Evolutionary conservation across 1,140 invertebrate species (phyloP).

Genomic region (Drosophila tsacasi): DNA sequence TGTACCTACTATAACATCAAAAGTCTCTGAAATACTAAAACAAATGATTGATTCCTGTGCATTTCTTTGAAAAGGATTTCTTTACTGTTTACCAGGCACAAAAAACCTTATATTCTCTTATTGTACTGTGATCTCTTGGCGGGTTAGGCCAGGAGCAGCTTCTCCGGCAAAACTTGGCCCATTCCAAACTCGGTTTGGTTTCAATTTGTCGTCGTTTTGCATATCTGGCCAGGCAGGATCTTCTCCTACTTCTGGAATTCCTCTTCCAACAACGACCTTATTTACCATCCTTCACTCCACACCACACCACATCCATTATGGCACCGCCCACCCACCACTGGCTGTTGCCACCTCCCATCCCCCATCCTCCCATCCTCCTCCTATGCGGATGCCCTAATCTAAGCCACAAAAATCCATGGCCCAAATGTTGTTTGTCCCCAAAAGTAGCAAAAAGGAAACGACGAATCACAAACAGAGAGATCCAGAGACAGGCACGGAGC

Average conservation of each 20-base stretch:
- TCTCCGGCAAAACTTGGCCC: background rate
- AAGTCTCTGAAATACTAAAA: background rate
- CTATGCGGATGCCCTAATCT: slow-evolving; percentile 37
- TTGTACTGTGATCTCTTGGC: background rate
- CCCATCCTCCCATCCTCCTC: background rate
- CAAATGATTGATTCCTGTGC: background rate
- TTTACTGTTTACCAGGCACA: background rate
- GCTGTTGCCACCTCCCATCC: background rate
- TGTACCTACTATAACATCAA: too few species aligned
- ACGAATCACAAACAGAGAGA: background rate
- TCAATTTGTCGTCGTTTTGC: slow-evolving; percentile 31
- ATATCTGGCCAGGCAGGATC: slow-evolving; percentile 18
- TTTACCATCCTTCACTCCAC: slow-evolving; percentile 25
- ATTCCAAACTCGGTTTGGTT: background rate
- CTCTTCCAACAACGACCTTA: slow-evolving; percentile 13
- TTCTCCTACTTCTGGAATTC: background rate
- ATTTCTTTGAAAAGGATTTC: background rate
- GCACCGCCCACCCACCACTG: background rate
- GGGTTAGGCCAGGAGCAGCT: background rate
- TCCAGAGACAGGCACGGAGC: background rate
- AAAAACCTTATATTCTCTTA: too few species aligned
- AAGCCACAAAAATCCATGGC: slow-evolving; percentile 51
- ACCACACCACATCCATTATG: background rate
- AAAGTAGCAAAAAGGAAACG: slow-evolving; percentile 22
- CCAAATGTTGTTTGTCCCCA: slow-evolving; percentile 38